phyloP scores from a whole-genome alignment of 2,888 invertebrate genomes.

The Drosophila prolongata region DNA sequence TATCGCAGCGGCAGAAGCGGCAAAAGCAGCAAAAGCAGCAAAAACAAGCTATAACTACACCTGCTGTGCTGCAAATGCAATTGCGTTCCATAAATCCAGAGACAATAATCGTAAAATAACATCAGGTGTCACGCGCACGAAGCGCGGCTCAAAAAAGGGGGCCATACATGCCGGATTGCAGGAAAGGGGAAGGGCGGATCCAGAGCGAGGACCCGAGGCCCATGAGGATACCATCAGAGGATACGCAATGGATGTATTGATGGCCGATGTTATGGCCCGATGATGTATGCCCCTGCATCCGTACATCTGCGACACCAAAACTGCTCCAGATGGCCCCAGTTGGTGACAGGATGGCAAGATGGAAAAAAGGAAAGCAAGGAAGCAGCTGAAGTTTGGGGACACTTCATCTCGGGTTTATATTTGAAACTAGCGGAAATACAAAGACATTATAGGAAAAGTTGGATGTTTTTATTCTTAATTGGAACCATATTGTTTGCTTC shows the following conservation, averaged over 20 bases:
- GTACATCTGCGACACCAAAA: slow-evolving; percentile 19
- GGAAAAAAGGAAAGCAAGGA: not conserved
- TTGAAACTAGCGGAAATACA: not conserved
- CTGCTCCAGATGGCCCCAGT: slow-evolving; percentile 22
- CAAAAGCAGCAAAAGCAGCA: slow-evolving; percentile 16
- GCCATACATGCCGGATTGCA: slow-evolving; percentile 27
- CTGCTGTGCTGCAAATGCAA: slow-evolving; percentile 67
- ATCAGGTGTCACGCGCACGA: slow-evolving; percentile 77
- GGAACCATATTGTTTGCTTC: not conserved
- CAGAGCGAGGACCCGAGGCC: not conserved
- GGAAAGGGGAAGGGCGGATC: not conserved
- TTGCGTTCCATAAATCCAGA: slow-evolving; percentile 78
- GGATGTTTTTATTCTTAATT: too few species aligned
- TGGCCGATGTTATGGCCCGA: slow-evolving; percentile 22
- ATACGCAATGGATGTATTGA: slow-evolving; percentile 27
- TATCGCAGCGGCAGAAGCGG: slow-evolving; percentile 5
- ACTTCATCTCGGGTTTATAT: not conserved
- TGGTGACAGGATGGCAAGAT: slow-evolving; percentile 14
- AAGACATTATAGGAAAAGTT: not conserved
- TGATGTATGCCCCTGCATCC: slow-evolving; percentile 31
- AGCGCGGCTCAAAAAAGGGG: slow-evolving; percentile 41
- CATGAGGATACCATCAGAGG: slow-evolving; percentile 15
- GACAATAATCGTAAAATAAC: slow-evolving; percentile 80
- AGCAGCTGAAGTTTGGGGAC: slow-evolving; percentile 7
- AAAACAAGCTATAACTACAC: slow-evolving; percentile 25